These are phyloP conservation scores for Paragorgia papillata DNA, from an alignment of 92 coral and sea anemone species.

Conservation along the genomic window DNA sequence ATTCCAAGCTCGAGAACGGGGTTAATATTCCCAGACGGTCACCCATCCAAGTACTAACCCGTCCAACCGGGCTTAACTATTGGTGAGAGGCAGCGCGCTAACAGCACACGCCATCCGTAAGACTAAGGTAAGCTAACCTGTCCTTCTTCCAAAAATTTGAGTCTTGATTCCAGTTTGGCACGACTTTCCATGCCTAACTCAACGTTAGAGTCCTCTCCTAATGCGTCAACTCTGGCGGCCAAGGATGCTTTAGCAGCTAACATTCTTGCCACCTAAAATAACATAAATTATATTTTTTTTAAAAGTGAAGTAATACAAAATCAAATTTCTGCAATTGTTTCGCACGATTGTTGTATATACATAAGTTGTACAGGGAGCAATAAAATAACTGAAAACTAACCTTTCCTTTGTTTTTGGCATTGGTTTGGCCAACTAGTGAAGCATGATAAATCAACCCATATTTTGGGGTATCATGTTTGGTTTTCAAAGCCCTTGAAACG, in stretches of 20 bases:
- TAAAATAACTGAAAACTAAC: constrained; percentile 37
- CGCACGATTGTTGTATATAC: not conserved
- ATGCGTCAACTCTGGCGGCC: constrained; percentile 95
- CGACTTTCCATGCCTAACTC: constrained; percentile 83
- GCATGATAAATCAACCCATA: constrained; percentile 98
- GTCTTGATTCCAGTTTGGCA: constrained; percentile 88
- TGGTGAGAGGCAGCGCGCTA: too few species aligned
- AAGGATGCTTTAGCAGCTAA: constrained; percentile 94
- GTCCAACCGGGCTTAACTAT: too few species aligned
- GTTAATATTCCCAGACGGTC: too few species aligned
- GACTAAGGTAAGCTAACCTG: constrained; percentile 82
- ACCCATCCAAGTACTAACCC: too few species aligned
- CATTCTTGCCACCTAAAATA: constrained; percentile 86
- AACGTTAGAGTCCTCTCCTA: constrained; percentile 84
- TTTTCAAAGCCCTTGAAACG: constrained; percentile 78
- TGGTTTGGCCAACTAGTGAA: constrained; percentile 90
- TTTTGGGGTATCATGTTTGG: constrained; percentile 97
- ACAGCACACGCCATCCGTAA: too few species aligned
- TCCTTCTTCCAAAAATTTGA: constrained; percentile 83
- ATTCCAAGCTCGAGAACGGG: too few species aligned
- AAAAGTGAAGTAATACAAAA: not conserved
- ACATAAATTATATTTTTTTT: not conserved
- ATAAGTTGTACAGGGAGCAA: not conserved
- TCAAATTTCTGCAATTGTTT: too few species aligned
- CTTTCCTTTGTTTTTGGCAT: constrained; percentile 96